These are phyloP conservation scores for Meta bourneti DNA, from an alignment of 2,888 invertebrate species.

Conservation along the genomic window DNA sequence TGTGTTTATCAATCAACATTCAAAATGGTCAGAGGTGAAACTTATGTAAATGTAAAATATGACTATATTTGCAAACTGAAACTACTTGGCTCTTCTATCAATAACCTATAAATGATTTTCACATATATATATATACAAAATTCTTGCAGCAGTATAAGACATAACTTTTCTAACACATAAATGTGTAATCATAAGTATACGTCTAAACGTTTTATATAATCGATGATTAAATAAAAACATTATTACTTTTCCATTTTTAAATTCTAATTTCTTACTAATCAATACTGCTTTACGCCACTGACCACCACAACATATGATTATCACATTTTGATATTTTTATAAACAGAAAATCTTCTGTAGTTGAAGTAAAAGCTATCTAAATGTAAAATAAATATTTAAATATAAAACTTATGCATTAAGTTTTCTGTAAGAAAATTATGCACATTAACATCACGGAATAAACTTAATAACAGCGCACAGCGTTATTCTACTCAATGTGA, in stretches of 20 bases:
- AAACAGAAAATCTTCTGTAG: background rate
- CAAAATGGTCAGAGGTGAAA: too few species aligned
- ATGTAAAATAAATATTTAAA: background rate
- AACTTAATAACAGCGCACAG: background rate
- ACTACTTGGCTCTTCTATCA: too few species aligned
- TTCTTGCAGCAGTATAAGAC: too few species aligned
- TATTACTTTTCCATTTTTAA: background rate
- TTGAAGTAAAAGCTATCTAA: background rate
- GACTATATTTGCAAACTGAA: too few species aligned
- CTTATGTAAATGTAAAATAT: too few species aligned
- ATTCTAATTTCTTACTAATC: background rate
- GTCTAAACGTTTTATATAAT: too few species aligned
- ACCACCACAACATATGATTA: background rate
- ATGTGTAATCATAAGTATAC: too few species aligned
- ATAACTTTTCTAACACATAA: too few species aligned
- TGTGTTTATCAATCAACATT: too few species aligned
- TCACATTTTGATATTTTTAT: background rate
- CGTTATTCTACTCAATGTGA: background rate
- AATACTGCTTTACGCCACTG: background rate
- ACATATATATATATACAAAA: too few species aligned
- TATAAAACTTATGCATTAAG: background rate
- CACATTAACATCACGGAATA: background rate
- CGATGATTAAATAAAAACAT: too few species aligned
- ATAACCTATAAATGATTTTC: too few species aligned
- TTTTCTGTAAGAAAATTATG: background rate